phyloP scores from a whole-genome alignment of 2,113 vertebrate species.

The Oncorhynchus clarkii region DNA sequence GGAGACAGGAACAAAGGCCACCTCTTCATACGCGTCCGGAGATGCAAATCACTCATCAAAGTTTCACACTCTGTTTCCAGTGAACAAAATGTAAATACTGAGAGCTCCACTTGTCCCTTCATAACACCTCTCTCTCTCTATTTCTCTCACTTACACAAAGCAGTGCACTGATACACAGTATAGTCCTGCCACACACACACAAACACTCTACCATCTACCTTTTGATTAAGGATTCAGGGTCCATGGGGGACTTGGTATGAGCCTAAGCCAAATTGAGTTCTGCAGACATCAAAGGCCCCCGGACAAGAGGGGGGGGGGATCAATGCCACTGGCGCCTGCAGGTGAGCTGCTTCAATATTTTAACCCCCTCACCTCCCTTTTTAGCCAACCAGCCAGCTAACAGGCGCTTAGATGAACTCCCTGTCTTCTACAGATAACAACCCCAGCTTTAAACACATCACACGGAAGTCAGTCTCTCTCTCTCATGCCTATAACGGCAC shows the following conservation, averaged over 20 bases:
- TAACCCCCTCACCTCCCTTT: background rate
- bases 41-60: conserved; percentile 76
- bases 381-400: conserved; percentile 11
- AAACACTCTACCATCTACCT: conserved; percentile 41
- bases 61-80: conserved; percentile 68
- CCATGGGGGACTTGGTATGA: conserved; percentile 44
- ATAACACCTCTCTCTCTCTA: conserved; percentile 49
- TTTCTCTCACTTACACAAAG: conserved; percentile 29
- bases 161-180: conserved; percentile 54
- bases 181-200: conserved; percentile 32
- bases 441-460: conserved; percentile 31
- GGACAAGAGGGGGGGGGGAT: conserved; percentile 39
- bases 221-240: conserved; percentile 61
- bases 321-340: conserved; percentile 46
- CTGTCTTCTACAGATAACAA: conserved; percentile 52
- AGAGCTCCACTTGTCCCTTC: conserved; percentile 45
- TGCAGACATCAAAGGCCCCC: conserved; percentile 62
- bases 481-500: no score
- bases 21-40: conserved; percentile 70
- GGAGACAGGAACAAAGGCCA: conserved; percentile 61
- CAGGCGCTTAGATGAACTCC: conserved; percentile 24
- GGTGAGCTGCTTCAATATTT: conserved; percentile 55
- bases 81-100: conserved; percentile 63
- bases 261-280: conserved; percentile 50
- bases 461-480: background rate